These are phyloP conservation scores for Porites rus DNA, from an alignment of 92 coral and sea anemone species.

Conservation along the genomic window DNA sequence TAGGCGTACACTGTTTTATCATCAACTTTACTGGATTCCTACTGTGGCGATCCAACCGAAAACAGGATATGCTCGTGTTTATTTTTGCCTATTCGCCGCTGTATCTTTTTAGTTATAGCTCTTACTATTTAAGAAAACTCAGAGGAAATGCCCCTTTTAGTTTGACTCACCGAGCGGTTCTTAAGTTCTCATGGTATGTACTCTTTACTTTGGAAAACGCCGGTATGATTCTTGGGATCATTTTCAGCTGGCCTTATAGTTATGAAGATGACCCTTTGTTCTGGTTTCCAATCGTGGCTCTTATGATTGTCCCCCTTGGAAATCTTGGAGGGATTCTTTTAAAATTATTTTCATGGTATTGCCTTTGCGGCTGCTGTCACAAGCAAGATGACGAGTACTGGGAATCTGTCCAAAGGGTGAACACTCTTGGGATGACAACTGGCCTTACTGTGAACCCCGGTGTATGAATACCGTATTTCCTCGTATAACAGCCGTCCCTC, in stretches of 20 bases:
- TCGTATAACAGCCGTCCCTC: too few relatives aligned
- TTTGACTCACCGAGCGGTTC: background rate
- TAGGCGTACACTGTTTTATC: conserved; percentile 1
- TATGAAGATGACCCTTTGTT: background rate
- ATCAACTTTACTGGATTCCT: conserved; percentile 4
- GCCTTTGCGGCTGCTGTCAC: conserved; percentile 2
- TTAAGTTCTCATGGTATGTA: conserved; percentile 18
- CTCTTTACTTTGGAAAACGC: conserved; percentile 44
- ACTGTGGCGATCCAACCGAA: conserved; percentile 45
- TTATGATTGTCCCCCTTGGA: conserved; percentile 2
- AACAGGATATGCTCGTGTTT: conserved; percentile 34
- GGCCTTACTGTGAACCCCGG: background rate
- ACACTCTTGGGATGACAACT: conserved; percentile 6
- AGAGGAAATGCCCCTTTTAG: conserved; percentile 23
- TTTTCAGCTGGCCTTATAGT: background rate
- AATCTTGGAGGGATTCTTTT: conserved; percentile 25
- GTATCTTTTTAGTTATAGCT: conserved; percentile 31
- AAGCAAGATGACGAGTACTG: background rate
- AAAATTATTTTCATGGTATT: conserved; percentile 6
- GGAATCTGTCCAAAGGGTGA: background rate
- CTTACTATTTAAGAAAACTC: conserved; percentile 16
- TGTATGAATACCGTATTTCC: background rate
- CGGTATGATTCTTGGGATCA: conserved; percentile 1
- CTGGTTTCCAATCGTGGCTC: background rate
- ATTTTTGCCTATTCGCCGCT: conserved; percentile 32